Conservation (phyloP, 2,888 invertebrate species). For the Euspilapteryx auroguttella region DNA sequence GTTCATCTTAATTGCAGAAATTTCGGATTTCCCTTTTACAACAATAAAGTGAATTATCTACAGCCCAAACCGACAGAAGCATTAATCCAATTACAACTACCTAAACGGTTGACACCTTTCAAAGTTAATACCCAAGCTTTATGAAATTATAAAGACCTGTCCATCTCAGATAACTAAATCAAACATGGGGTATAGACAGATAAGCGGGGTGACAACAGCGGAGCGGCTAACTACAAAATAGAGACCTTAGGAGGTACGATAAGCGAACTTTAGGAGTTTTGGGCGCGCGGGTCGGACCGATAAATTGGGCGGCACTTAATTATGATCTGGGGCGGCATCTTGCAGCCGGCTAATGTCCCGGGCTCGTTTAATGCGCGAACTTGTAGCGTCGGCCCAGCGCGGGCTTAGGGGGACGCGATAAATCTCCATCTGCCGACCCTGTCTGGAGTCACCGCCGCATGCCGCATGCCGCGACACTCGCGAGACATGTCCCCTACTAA, state of each 20-base stretch:
- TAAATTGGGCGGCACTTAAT: conserved; percentile 62
- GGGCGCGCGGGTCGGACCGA: conserved; percentile 52
- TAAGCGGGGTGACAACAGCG: conserved; percentile 38
- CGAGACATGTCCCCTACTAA: no score
- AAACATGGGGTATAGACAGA: conserved; percentile 20
- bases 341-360: conserved; percentile 58
- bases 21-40: no score
- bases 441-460: background rate
- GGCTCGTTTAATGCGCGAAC: conserved; percentile 61
- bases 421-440: conserved; percentile 46
- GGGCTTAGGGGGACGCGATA: conserved; percentile 53
- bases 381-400: conserved; percentile 48
- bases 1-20: no score
- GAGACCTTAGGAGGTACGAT: conserved; percentile 54
- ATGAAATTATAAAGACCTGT: conserved; percentile 10
- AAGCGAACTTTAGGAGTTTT: conserved; percentile 55
- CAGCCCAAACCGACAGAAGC: no score
- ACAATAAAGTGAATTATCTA: no score
- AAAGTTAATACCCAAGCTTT: conserved; percentile 3
- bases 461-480: background rate
- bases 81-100: conserved; percentile 1
- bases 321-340: conserved; percentile 61
- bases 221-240: conserved; percentile 52
- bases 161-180: no score
- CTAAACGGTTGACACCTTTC: conserved; percentile 1